These are phyloP conservation scores for Grallaria varia DNA, from an alignment of 2,113 vertebrate genomes.

Conservation along the genomic window DNA sequence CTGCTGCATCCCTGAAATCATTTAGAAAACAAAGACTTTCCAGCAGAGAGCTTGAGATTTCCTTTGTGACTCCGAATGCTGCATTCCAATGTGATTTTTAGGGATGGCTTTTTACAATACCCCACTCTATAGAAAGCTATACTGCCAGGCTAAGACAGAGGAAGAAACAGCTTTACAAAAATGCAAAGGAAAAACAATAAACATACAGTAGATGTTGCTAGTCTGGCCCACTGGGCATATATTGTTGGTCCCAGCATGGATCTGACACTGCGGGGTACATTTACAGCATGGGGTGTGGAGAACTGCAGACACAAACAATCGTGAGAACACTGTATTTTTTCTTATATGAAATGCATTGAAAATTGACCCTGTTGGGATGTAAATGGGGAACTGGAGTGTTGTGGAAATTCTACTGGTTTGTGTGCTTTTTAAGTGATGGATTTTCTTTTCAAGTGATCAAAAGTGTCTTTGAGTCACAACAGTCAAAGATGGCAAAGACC, in stretches of 20 bases:
- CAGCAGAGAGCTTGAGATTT: neutral
- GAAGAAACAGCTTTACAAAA: neutral
- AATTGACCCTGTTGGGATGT: constrained; percentile 21
- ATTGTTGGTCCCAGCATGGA: constrained; percentile 55
- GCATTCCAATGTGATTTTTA: neutral
- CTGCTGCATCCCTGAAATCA: neutral
- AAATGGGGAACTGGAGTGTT: constrained; percentile 6
- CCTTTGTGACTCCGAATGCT: neutral
- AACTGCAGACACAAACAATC: constrained; percentile 24
- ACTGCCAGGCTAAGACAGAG: neutral
- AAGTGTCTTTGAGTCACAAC: constrained; percentile 45
- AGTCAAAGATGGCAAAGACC: constrained; percentile 53
- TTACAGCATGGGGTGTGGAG: neutral
- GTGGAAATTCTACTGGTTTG: constrained; percentile 38
- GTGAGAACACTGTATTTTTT: constrained; percentile 23
- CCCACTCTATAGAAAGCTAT: neutral
- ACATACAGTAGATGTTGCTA: neutral
- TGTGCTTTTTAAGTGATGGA: neutral
- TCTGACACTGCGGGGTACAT: constrained; percentile 1
- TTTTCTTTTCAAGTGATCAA: constrained; percentile 60
- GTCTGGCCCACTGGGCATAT: constrained; percentile 3
- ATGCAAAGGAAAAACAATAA: neutral
- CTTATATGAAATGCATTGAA: constrained; percentile 5
- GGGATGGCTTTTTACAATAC: neutral
- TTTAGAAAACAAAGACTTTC: neutral